Conservation (phyloP, 2,113 vertebrate species). For the Muntiacus muntjak region DNA sequence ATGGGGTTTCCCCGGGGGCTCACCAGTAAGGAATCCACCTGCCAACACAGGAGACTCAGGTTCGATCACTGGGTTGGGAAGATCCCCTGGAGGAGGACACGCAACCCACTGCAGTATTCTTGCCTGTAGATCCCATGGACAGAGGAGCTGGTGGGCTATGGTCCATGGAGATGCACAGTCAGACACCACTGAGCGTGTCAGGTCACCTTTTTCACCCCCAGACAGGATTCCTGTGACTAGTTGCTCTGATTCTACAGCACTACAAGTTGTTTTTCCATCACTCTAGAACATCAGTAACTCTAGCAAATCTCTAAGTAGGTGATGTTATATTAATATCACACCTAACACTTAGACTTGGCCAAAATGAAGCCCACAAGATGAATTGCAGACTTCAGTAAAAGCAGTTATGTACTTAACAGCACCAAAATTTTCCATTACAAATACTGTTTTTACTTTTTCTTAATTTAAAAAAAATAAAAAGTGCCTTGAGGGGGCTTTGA, state of each 20-base stretch:
- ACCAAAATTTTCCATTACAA: constrained; percentile 62
- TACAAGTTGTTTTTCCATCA: not conserved
- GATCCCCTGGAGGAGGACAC: not conserved
- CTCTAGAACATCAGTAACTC: not conserved
- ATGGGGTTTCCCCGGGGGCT: not conserved
- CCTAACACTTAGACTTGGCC: not conserved
- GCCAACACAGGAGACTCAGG: not conserved
- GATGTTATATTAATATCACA: not conserved
- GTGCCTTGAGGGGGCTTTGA: constrained; percentile 45
- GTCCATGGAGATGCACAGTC: not conserved
- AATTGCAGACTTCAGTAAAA: constrained; percentile 42
- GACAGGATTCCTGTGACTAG: not conserved
- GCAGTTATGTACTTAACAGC: not conserved
- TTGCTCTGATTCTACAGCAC: not conserved
- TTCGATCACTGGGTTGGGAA: not conserved
- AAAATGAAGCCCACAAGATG: constrained; percentile 23
- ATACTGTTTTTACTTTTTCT: constrained; percentile 53
- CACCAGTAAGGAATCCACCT: not conserved
- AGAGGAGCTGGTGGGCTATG: not conserved
- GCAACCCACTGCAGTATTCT: not conserved
- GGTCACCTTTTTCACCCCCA: too few species aligned
- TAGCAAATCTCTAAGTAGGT: not conserved
- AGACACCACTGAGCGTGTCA: not conserved
- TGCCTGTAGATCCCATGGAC: not conserved
- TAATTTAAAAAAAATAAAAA: constrained; percentile 31